Base-by-base conservation (phyloP, 2,888 invertebrate species). In the Eupelmus urozonus region DNA sequence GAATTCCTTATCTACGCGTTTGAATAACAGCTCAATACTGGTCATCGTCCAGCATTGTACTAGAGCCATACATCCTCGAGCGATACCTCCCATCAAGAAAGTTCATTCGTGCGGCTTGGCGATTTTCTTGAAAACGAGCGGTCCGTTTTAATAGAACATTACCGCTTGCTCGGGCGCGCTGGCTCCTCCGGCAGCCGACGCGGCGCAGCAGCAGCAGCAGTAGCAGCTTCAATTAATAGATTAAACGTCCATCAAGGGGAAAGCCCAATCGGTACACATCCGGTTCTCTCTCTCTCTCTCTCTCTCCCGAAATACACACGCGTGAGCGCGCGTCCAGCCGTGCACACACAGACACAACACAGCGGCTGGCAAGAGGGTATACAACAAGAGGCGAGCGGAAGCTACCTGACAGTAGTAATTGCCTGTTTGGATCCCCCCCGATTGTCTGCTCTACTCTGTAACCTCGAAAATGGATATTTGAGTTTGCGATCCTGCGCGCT, bases 361-460 rank as follows among this genome's bases (percentile, higher is more conserved):
- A 60, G 70, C 59, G 53, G 53, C 69, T 18, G 49, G 63, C 51
- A 34, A 25, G n/a, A 42, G 49, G 40, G 11, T 55, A 59, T 59
- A 27, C 74, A 40, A 51, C 27, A 55, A 45, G 34, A 20, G 42
- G 20, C 29, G n/a, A 23, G 27, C 49, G 25, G 69, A 60, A 42
- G 69, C 49, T 76, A 73, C 76, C 78, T 80, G 73, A 80, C 81
- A 81, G 81, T 78, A 81, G 81, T 82, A 82, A 83, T 82, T 82
- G 81, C 81, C 80, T 82, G 83, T 81, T 83, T 83, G 75, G 82
- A 80, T 79, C 79, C 45, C 13, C 16, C 45, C 34, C 51, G 62
- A 57, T 69, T 60, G 72, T 78, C 75, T 78, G 69, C 67, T 70
- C 34, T n/a, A n/a, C n/a, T 34, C 69, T 57, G 70, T 77, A 81